Evolutionary conservation across 2,888 invertebrate genomes (phyloP).

Genomic region (Ashinkailepas kermadecensis): DNA sequence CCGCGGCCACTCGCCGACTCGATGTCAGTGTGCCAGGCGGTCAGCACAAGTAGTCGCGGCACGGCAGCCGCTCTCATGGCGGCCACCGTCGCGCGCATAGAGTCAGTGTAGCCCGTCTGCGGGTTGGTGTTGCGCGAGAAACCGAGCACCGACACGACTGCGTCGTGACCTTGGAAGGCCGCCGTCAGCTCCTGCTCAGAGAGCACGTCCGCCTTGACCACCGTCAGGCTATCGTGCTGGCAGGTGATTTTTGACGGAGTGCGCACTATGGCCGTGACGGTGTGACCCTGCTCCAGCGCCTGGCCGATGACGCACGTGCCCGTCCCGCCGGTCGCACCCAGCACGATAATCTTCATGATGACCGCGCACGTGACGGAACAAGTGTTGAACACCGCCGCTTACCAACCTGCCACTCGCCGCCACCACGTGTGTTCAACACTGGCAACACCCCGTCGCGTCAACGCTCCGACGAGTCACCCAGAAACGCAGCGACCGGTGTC

Average conservation of each 20-base stretch:
- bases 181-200: slow-evolving; percentile 28
- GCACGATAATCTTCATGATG: slow-evolving; percentile 32
- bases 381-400: too few species aligned
- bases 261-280: slow-evolving; percentile 33
- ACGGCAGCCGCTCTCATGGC: slow-evolving; percentile 30
- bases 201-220: slow-evolving; percentile 33
- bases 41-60: slow-evolving; percentile 32
- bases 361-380: too few species aligned
- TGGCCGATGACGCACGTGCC: slow-evolving; percentile 30
- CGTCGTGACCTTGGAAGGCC: slow-evolving; percentile 31
- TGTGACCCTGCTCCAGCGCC: slow-evolving; percentile 32
- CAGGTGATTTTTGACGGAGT: slow-evolving; percentile 28
- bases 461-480: too few species aligned
- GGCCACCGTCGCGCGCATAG: slow-evolving; percentile 28
- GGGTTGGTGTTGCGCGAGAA: slow-evolving; percentile 29
- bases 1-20: slow-evolving; percentile 27
- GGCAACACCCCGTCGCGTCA: too few species aligned
- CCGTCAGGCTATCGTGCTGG: slow-evolving; percentile 30
- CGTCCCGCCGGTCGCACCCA: slow-evolving; percentile 34
- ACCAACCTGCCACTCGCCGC: too few species aligned
- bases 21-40: slow-evolving; percentile 33
- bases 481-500: too few species aligned
- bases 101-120: slow-evolving; percentile 33
- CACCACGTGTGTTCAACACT: too few species aligned
- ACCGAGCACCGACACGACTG: slow-evolving; percentile 34